phyloP scores from a whole-genome alignment of 1,140 invertebrate species.

The Agrilus planipennis region DNA sequence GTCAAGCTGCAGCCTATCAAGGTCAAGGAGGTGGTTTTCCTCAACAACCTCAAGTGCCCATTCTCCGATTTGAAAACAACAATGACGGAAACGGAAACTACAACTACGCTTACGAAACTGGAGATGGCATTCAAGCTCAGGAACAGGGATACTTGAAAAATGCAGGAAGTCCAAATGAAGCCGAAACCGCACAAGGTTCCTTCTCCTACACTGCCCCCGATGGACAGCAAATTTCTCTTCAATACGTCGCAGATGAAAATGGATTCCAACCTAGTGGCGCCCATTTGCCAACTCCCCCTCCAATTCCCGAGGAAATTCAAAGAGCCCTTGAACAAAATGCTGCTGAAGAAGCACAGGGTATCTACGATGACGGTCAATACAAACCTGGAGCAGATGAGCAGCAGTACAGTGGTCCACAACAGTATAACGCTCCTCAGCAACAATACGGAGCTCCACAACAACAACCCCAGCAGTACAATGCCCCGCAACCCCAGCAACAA shows the following conservation, averaged over 20 bases:
- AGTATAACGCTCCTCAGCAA: too few relatives aligned
- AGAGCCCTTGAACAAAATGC: constrained; percentile 21
- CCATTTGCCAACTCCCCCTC: constrained; percentile 41
- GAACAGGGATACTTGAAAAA: constrained; percentile 40
- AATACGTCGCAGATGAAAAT: constrained; percentile 42
- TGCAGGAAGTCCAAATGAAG: constrained; percentile 39
- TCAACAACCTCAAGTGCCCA: neutral
- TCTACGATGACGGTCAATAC: constrained; percentile 5
- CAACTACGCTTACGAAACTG: constrained; percentile 33
- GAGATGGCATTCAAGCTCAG: constrained; percentile 37
- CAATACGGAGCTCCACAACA: too few relatives aligned
- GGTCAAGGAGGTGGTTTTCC: neutral
- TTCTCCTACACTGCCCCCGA: constrained; percentile 49
- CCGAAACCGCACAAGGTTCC: constrained; percentile 45
- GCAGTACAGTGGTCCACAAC: too few relatives aligned
- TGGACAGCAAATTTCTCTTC: constrained; percentile 40
- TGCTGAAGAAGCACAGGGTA: constrained; percentile 16
- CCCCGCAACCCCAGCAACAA: too few relatives aligned
- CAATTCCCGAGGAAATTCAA: constrained; percentile 35
- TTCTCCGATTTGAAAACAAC: constrained; percentile 1
- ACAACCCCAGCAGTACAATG: too few relatives aligned
- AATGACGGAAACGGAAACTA: constrained; percentile 3
- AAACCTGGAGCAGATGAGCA: too few relatives aligned
- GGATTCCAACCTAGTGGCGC: constrained; percentile 43
- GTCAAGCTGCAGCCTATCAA: neutral